Percentiles rank a stretch among this genome's conserved stretches.
Evolutionary conservation across 2,797 vertebrate species (phyloP).

Genomic region (Catamblyrhynchus diadema): DNA sequence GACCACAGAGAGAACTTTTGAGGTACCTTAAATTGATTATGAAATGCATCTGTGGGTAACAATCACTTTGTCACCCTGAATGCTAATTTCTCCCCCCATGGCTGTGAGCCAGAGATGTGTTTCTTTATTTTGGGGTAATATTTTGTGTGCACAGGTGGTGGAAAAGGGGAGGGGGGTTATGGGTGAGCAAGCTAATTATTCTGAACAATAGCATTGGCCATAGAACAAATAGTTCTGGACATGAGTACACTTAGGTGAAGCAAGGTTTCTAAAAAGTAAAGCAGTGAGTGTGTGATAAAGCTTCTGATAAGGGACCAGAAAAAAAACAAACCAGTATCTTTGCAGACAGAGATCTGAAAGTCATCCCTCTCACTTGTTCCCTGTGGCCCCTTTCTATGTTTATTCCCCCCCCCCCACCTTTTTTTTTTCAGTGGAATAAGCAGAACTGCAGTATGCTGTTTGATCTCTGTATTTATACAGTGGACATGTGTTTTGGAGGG

Average conservation of each 20-base stretch:
- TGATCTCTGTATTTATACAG: not conserved
- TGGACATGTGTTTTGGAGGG: not conserved
- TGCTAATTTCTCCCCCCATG: not conserved
- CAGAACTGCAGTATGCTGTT: not conserved
- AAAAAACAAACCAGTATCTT: fast-evolving
- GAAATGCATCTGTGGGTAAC: not conserved
- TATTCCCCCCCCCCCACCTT: not conserved
- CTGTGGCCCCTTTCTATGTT: not conserved
- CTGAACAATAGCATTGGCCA: not conserved
- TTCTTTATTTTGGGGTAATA: not conserved
- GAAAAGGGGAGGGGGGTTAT: not conserved
- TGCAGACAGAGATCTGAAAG: not conserved
- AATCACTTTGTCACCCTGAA: not conserved
- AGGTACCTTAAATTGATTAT: not conserved
- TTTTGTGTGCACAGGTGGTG: not conserved
- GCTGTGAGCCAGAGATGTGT: not conserved
- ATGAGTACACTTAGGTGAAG: not conserved
- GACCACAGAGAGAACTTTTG: not conserved
- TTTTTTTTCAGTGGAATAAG: not conserved
- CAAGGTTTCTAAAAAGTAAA: not conserved
- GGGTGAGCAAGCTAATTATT: not conserved
- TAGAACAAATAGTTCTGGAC: not conserved
- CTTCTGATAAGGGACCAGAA: not conserved
- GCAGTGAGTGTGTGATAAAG: not conserved
- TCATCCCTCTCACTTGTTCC: not conserved